phyloP scores from a whole-genome alignment of 2,888 invertebrate species.

The Pyralis farinalis region DNA sequence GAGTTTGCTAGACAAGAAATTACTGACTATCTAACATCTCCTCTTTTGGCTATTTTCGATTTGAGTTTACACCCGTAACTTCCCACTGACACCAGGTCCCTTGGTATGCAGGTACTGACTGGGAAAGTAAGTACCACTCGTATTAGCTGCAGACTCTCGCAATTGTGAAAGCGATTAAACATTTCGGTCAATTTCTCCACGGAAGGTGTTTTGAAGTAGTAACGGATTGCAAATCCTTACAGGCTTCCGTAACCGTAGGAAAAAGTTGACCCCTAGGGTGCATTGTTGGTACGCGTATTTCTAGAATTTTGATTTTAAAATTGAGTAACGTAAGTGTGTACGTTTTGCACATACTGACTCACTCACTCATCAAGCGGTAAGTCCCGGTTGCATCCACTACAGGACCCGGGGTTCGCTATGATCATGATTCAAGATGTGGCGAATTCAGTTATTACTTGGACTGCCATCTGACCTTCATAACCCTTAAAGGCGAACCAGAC shows the following conservation, averaged over 20 bases:
- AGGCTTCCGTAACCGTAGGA: constrained; percentile 22
- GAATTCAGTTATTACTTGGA: too few relatives aligned
- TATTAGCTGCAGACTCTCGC: constrained; percentile 27
- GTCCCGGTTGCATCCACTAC: too few relatives aligned
- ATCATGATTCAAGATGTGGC: too few relatives aligned
- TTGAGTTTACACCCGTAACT: constrained; percentile 16
- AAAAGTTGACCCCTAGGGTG: constrained; percentile 18
- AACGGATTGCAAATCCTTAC: constrained; percentile 23
- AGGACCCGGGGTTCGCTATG: too few relatives aligned
- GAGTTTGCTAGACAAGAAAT: constrained; percentile 10
- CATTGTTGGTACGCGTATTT: constrained; percentile 24
- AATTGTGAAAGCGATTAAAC: too few relatives aligned
- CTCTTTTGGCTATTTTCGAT: constrained; percentile 24
- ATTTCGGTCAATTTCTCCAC: constrained; percentile 21
- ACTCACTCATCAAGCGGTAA: too few relatives aligned
- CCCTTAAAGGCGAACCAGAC: too few relatives aligned
- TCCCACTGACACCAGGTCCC: constrained; percentile 25
- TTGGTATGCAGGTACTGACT: constrained; percentile 23
- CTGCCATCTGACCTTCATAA: too few relatives aligned
- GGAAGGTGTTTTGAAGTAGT: constrained; percentile 17
- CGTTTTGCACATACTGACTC: constrained; percentile 21
- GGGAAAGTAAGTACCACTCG: constrained; percentile 22
- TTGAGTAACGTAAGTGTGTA: constrained; percentile 17
- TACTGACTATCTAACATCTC: constrained; percentile 16
- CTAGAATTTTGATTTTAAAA: constrained; percentile 21